Evolutionary conservation across 2,113 vertebrate genomes (phyloP).

Genomic region (Seriola quinqueradiata): DNA sequence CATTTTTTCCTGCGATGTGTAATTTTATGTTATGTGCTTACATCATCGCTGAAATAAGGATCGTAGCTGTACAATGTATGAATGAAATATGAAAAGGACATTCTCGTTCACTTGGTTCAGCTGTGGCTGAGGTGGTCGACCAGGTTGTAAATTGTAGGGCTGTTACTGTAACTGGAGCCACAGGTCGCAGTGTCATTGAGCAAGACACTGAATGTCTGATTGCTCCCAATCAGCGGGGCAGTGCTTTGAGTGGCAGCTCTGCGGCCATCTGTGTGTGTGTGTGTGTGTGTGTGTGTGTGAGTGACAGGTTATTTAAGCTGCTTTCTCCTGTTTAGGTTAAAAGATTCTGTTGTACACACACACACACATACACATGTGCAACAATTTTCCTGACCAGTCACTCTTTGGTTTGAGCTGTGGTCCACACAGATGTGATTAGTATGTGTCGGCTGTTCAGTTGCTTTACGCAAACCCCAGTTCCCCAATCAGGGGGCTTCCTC

Average conservation of each 20-base stretch:
- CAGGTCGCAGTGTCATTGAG: background rate
- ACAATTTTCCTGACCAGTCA: slow-evolving; percentile 15
- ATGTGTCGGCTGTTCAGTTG: slow-evolving; percentile 44
- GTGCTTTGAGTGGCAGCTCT: background rate
- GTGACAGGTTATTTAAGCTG: too few relatives aligned
- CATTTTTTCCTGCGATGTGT: too few relatives aligned
- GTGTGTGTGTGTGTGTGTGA: background rate
- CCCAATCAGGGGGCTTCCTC: slow-evolving; percentile 64
- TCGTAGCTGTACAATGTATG: too few relatives aligned
- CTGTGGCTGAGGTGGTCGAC: background rate
- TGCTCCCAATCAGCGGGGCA: background rate
- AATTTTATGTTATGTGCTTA: too few relatives aligned
- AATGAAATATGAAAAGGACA: too few relatives aligned
- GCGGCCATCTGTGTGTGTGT: background rate
- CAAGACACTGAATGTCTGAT: background rate
- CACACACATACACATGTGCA: background rate
- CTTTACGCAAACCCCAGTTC: slow-evolving; percentile 56
- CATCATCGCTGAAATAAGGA: too few relatives aligned
- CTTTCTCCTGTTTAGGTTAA: too few relatives aligned
- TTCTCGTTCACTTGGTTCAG: background rate
- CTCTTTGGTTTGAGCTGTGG: slow-evolving; percentile 24
- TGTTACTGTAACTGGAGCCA: background rate
- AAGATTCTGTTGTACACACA: too few relatives aligned
- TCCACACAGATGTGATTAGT: slow-evolving; percentile 51
- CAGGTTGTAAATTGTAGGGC: too few relatives aligned